Evolutionary conservation across 2,888 invertebrate genomes (phyloP), one percentile per base, ranked within the genome.

Genomic region (Napeogenes sylphis): DNA sequence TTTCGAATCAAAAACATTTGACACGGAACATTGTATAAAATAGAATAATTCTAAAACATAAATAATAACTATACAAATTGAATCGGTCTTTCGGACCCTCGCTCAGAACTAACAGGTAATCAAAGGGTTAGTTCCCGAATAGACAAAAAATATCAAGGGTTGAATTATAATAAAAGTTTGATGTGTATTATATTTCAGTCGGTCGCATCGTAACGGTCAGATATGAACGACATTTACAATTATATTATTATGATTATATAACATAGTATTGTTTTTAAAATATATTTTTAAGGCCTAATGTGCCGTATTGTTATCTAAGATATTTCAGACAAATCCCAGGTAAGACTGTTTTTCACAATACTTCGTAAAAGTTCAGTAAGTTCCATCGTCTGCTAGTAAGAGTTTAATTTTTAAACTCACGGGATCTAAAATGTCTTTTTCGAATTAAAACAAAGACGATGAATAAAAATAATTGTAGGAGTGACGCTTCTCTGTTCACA

Each of bases 401-500:
- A 68, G 68, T 69, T 68, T 59, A 67, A 65, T 67, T 70, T 70
- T 68, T 67, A 70, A 70, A 67, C 64, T 62, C 61, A 58, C 64
- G 62, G 66, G 67, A 67, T 70, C 66, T 66, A 68, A 66, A 66
- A 61, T 69, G 69, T 71, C 68, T 63, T 71, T 30, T 51, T 59
- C 68, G 67, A 70, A 71, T 70, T 64, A 71, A 69, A 70, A 66
- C 66, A 64, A 55, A 63, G 69, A 77, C 75, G 75, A 78, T 75
- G 86, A 85, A 86, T 85, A 85, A 86, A 86, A 87, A 87, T 87
- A 85, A 84, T 86, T 79, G 82, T 80, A 75, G 75, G 78, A 81
- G 74, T 78, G 82, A 80, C 79, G 79, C 79, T 77, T 81, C 76
- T 79, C 78, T 81, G 82, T 84, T 85, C 82, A 83, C 82, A 82